These are phyloP conservation scores for Tauraco erythrolophus DNA, from an alignment of 2,113 vertebrate species.

Conservation along the genomic window DNA sequence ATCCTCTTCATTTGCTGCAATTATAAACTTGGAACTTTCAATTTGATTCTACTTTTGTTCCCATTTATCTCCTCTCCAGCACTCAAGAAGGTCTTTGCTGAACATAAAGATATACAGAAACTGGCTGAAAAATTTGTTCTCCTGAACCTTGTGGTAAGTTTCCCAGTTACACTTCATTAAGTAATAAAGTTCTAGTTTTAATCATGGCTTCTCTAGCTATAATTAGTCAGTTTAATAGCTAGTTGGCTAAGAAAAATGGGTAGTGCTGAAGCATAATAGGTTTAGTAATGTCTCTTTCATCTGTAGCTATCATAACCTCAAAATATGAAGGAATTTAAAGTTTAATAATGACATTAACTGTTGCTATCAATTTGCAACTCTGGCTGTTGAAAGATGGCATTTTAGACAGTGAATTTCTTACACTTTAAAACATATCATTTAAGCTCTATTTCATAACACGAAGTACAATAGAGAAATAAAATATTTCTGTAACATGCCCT, in stretches of 20 bases:
- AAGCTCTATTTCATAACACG: background rate
- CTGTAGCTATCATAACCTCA: background rate
- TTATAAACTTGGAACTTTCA: background rate
- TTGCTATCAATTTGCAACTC: background rate
- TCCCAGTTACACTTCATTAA: background rate
- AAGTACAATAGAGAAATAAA: background rate
- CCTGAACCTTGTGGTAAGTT: slow-evolving; percentile 91
- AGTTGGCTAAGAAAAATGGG: background rate
- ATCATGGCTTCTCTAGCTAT: background rate
- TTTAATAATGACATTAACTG: background rate
- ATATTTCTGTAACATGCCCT: background rate
- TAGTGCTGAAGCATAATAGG: background rate
- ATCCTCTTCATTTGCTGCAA: background rate
- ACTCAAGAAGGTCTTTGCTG: slow-evolving; percentile 89
- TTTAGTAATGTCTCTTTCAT: background rate
- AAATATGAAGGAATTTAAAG: background rate
- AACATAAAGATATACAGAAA: slow-evolving; percentile 87
- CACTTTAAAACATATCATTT: background rate
- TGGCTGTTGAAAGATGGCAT: background rate
- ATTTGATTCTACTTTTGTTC: background rate
- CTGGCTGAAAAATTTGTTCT: slow-evolving; percentile 88
- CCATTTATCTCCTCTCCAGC: slow-evolving; percentile 70
- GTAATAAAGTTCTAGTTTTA: background rate
- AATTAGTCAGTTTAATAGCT: background rate
- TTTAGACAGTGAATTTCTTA: background rate